These are phyloP conservation scores for Leptodactylus fallax DNA, from an alignment of 2,797 vertebrate genomes.

Conservation along the genomic window DNA sequence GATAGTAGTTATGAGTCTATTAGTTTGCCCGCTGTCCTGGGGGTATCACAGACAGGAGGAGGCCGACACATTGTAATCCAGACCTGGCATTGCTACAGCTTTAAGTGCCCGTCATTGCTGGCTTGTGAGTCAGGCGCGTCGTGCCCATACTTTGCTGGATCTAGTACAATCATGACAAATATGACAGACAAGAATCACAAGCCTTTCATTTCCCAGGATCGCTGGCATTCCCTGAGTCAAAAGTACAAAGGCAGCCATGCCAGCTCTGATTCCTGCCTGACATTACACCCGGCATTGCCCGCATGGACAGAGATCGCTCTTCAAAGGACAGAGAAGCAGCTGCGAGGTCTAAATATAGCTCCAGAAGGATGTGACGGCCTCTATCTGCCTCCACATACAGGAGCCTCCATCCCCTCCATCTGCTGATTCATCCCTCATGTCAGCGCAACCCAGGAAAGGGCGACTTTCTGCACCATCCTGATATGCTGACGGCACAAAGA, in stretches of 20 bases:
- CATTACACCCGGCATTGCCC: conserved; percentile 25
- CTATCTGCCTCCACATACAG: background rate
- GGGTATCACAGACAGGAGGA: background rate
- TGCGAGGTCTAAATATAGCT: conserved; percentile 45
- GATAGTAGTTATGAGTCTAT: background rate
- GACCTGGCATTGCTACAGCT: background rate
- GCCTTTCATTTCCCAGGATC: conserved; percentile 7
- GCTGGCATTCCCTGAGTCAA: background rate
- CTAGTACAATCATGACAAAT: background rate
- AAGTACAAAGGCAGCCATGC: conserved; percentile 31
- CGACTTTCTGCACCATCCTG: background rate
- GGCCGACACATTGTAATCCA: conserved; percentile 5
- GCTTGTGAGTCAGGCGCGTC: background rate
- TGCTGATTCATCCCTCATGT: conserved; percentile 23
- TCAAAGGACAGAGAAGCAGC: conserved; percentile 54
- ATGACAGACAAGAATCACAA: conserved; percentile 1
- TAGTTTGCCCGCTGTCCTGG: background rate
- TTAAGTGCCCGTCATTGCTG: background rate
- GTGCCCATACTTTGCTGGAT: background rate
- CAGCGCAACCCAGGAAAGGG: conserved; percentile 10
- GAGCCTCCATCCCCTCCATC: conserved; percentile 12
- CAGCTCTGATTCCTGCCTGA: conserved; percentile 20
- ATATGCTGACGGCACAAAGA: conserved; percentile 16
- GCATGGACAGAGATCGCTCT: conserved; percentile 40
- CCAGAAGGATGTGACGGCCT: conserved; percentile 2